A percentile compares a stretch with the other conserved stretches of the same genome.
Evolutionary conservation across 2,888 invertebrate genomes (phyloP).

Genomic region (Erebia ligea): DNA sequence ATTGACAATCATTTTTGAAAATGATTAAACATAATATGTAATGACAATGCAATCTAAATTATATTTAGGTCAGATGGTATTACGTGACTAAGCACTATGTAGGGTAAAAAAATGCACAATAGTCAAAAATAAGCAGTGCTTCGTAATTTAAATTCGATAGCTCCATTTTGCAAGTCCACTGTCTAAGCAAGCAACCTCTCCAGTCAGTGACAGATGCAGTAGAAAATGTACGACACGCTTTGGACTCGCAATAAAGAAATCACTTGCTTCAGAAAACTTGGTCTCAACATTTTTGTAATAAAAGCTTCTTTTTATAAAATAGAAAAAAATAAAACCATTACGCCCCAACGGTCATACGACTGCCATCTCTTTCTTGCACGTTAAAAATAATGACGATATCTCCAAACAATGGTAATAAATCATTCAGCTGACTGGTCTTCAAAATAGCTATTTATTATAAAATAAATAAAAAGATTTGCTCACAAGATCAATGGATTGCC

Average conservation of each 20-base stretch:
- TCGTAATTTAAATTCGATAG: conserved; percentile 19
- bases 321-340: conserved; percentile 63
- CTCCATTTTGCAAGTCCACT: conserved; percentile 21
- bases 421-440: conserved; percentile 60
- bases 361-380: conserved; percentile 70
- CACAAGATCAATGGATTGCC: conserved; percentile 12
- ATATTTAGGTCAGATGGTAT: background rate
- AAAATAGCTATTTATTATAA: conserved; percentile 3
- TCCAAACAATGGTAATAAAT: conserved; percentile 71
- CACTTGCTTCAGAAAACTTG: conserved; percentile 18
- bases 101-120: conserved; percentile 12
- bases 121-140: background rate
- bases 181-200: background rate
- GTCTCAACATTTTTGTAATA: conserved; percentile 29
- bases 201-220: background rate
- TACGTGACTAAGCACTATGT: conserved; percentile 11
- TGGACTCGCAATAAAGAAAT: conserved; percentile 13
- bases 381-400: conserved; percentile 76
- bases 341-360: conserved; percentile 69
- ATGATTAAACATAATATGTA: background rate
- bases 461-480: background rate
- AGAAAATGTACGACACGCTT: conserved; percentile 22
- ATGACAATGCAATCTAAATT: background rate
- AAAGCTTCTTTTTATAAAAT: conserved; percentile 38
- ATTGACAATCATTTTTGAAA: no score